These are phyloP conservation scores for Benitochromis conjunctus DNA, from an alignment of 2,113 vertebrate genomes.

Conservation along the genomic window DNA sequence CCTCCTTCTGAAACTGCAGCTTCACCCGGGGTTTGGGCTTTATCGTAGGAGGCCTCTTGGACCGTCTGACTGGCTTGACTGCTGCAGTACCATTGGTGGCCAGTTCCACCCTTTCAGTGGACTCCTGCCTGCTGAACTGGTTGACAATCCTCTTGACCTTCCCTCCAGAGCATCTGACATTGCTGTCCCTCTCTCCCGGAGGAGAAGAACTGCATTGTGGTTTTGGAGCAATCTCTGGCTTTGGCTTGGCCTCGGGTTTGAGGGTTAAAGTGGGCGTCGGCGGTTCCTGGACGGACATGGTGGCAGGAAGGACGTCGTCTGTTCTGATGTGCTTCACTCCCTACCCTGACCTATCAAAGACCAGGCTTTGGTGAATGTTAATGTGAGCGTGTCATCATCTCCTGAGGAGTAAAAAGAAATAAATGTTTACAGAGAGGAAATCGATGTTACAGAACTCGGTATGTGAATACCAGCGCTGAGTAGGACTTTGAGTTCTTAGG, in stretches of 20 bases:
- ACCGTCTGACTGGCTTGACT: rapidly evolving
- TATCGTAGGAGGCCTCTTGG: slow-evolving; percentile 38
- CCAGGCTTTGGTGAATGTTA: slow-evolving; percentile 31
- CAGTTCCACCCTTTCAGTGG: background rate
- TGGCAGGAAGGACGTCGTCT: background rate
- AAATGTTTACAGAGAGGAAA: background rate
- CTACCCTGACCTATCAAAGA: slow-evolving; percentile 30
- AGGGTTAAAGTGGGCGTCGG: background rate
- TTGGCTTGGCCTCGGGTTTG: slow-evolving; percentile 45
- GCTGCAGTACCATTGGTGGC: background rate
- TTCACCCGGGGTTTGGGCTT: slow-evolving; percentile 47
- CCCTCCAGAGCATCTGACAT: background rate
- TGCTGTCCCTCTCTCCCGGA: background rate
- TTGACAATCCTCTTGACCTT: slow-evolving; percentile 71
- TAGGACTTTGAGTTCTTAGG: slow-evolving; percentile 10
- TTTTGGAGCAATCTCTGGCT: slow-evolving; percentile 52
- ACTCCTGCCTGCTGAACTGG: slow-evolving; percentile 56
- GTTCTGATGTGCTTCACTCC: background rate
- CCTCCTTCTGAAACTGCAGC: background rate
- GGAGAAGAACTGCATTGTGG: background rate
- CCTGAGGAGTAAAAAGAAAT: slow-evolving; percentile 11
- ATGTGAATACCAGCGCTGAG: background rate
- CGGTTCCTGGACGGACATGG: slow-evolving; percentile 63
- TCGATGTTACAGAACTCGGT: background rate
- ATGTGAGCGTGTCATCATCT: background rate